Evolutionary conservation across 1,140 invertebrate genomes (phyloP).

Genomic region (Panonychus citri): DNA sequence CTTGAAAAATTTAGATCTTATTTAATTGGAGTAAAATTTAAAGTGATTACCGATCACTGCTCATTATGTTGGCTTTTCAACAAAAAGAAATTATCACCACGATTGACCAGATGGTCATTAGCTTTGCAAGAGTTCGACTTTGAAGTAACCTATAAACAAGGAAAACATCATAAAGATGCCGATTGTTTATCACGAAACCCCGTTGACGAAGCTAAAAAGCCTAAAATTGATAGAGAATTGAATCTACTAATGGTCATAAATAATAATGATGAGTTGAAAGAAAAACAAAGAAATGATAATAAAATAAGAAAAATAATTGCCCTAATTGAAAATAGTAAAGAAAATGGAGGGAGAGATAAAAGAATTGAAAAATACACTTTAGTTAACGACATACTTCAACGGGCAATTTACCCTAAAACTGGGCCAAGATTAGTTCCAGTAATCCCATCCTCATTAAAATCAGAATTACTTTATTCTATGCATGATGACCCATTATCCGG

Average conservation of each 20-base stretch:
- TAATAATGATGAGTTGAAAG: slow-evolving; percentile 24
- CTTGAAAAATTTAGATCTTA: slow-evolving; percentile 21
- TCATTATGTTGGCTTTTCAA: slow-evolving; percentile 24
- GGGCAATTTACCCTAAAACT: background rate
- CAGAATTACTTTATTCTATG: background rate
- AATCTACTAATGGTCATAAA: background rate
- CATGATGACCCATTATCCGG: slow-evolving; percentile 11
- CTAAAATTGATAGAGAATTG: background rate
- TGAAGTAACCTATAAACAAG: slow-evolving; percentile 9
- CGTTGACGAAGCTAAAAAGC: background rate
- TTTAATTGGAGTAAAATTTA: slow-evolving; percentile 24
- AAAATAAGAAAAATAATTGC: background rate
- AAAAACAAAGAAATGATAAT: slow-evolving; percentile 18
- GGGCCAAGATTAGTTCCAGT: background rate
- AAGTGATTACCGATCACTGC: slow-evolving; percentile 28
- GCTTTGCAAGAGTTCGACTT: slow-evolving; percentile 13
- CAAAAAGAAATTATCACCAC: slow-evolving; percentile 21
- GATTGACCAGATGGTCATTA: slow-evolving; percentile 16
- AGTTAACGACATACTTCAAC: background rate
- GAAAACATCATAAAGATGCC: slow-evolving; percentile 5
- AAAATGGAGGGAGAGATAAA: background rate
- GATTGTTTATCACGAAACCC: slow-evolving; percentile 6
- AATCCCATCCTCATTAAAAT: background rate
- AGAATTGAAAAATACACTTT: background rate
- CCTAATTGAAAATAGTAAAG: too few relatives aligned